A percentile compares a stretch with the other conserved stretches of the same genome.
These are phyloP conservation scores for Acrobasis consociella DNA, from an alignment of 2,888 invertebrate species.

Conservation along the genomic window DNA sequence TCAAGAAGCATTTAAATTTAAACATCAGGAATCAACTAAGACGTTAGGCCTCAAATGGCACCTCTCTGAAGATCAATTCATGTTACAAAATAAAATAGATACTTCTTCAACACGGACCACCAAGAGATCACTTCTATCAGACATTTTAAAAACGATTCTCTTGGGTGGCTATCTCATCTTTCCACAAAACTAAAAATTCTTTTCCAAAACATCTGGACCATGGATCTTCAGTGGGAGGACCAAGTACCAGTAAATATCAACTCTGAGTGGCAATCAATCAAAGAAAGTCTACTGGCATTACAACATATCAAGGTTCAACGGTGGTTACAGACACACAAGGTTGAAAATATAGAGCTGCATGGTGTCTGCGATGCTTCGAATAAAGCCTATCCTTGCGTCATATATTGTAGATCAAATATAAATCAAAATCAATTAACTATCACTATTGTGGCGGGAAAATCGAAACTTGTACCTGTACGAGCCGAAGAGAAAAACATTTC, in stretches of 20 bases:
- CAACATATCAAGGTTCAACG: conserved; percentile 9
- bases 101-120: not conserved
- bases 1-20: too few species aligned
- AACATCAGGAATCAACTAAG: not conserved
- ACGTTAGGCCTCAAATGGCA: not conserved
- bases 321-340: conserved; percentile 4
- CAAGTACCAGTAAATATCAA: conserved; percentile 1
- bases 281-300: not conserved
- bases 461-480: conserved; percentile 14
- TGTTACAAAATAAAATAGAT: not conserved
- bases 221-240: too few species aligned
- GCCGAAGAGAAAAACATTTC: not conserved
- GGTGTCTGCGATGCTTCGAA: too few species aligned
- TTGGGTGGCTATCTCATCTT: too few species aligned
- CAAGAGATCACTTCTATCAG: not conserved
- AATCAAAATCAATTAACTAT: too few species aligned
- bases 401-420: too few species aligned
- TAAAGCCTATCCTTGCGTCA: too few species aligned
- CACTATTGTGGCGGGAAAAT: not conserved
- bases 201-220: too few species aligned
- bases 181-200: too few species aligned
- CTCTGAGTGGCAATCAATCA: conserved; percentile 2
- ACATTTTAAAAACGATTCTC: too few species aligned
- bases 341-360: too few species aligned
- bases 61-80: conserved; percentile 4